Percentiles rank a stretch among this genome's conserved stretches.
phyloP scores from a whole-genome alignment of 2,113 vertebrate genomes.

The Nipponia nippon region DNA sequence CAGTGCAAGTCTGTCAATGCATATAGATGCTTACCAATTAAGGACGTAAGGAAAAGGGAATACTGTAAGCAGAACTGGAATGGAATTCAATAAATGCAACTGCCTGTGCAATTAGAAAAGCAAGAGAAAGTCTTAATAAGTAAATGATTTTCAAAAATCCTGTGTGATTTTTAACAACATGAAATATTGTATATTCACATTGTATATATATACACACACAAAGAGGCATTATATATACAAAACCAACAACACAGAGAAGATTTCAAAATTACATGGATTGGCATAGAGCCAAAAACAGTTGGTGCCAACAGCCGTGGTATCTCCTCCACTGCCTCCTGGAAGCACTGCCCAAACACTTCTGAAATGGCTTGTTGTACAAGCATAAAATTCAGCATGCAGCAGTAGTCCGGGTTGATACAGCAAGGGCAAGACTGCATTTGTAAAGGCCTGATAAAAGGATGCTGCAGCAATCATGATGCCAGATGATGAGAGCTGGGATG shows the following conservation, averaged over 20 bases:
- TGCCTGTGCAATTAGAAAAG: not conserved
- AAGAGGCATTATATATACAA: not conserved
- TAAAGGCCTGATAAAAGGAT: slow-evolving; percentile 8
- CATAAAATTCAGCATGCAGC: not conserved
- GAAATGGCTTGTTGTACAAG: not conserved
- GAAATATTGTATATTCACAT: not conserved
- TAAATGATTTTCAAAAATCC: not conserved
- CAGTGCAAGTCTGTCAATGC: not conserved
- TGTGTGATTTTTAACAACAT: not conserved
- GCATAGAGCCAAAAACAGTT: not conserved
- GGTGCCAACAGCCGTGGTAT: not conserved
- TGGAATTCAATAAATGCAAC: not conserved
- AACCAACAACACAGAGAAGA: not conserved
- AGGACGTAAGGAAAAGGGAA: not conserved
- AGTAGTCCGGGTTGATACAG: not conserved
- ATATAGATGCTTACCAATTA: not conserved
- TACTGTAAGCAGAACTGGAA: not conserved
- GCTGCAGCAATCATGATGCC: not conserved
- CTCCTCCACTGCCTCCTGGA: not conserved
- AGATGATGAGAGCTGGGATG: not conserved
- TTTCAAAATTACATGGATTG: not conserved
- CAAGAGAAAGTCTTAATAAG: not conserved
- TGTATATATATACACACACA: not conserved
- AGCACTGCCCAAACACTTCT: not conserved
- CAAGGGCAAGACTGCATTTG: not conserved